Evolutionary conservation across 53 echinoderm and acorn worm genomes (phyloP), one percentile per base, ranked within the genome.

Genomic region (Holothuria leucospilota): DNA sequence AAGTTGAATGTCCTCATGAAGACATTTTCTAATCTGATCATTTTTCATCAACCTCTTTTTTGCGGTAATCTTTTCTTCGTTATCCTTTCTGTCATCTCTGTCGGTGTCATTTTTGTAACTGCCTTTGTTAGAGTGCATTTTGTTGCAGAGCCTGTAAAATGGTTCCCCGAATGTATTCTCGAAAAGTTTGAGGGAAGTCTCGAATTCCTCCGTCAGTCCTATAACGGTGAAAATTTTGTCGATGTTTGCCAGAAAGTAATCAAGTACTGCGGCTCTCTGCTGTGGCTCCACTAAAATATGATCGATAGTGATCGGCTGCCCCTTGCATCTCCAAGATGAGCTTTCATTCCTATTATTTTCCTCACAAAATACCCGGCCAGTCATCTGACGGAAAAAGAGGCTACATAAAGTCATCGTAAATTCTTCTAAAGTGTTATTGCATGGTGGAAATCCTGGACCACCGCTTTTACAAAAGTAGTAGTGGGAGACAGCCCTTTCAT

Each of bases 381-480:
- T 77, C 51, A 77, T 51, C 77, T 77, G 77, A 53, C 77, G 77
- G 78, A 78, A 78, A 59, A 78, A 59, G 26, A 78, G 58, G 40
- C 78, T 78, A 28, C 78, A 26, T 0, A 78, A 18, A 7, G 78
- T n/a, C 58, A 78, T 28, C 2, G 78, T 20, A 29, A 78, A 78
- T 20, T 78, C 78, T 30, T 78, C 78, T 13, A 78, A 18, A 24
- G 27, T 78, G 59, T 78, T 78, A 59, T 78, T 59, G 46, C 78
- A 78, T 13, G 78, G 59, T 1, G 51, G 77, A 51, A 51, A 77
- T 51, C 51, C 51, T 53, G 46, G 51, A n/a, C 51, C 77, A 21
- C 77, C 77, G 51, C 77, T 53, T 53, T 77, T 77, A 24, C 77
- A 77, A 77, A 77, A 77, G 23, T 77, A 77, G 77, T 77, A 77